Conservation (phyloP, 2,888 invertebrate species). For the Spisula subtruncata region DNA sequence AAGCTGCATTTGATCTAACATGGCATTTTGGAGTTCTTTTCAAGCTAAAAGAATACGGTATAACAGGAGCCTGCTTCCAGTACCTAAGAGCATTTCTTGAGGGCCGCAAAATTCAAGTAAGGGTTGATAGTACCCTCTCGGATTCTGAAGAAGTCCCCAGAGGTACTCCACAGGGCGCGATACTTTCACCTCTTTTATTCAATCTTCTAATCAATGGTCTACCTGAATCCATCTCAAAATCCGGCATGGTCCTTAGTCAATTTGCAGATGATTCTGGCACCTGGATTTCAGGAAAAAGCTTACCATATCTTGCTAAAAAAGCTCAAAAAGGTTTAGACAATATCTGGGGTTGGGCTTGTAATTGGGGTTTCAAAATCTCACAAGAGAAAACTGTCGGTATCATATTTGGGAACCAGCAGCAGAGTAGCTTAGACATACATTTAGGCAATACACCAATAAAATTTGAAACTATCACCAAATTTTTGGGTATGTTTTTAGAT, state of each 20-base stretch:
- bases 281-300: constrained; percentile 46
- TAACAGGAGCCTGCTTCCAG: constrained; percentile 50
- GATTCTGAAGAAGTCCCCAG: neutral
- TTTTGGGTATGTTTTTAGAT: constrained; percentile 23
- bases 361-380: constrained; percentile 51
- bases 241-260: constrained; percentile 44
- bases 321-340: constrained; percentile 40
- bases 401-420: constrained; percentile 22
- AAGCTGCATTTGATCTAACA: constrained; percentile 19
- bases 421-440: constrained; percentile 29
- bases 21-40: constrained; percentile 44
- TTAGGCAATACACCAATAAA: constrained; percentile 30
- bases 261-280: constrained; percentile 53
- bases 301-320: constrained; percentile 28
- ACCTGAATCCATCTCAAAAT: constrained; percentile 23
- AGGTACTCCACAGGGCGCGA: neutral
- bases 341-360: constrained; percentile 47
- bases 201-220: constrained; percentile 46
- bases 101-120: neutral
- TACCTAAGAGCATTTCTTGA: constrained; percentile 26
- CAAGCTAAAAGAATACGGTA: constrained; percentile 47
- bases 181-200: constrained; percentile 31
- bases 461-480: neutral
- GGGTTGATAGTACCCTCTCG: neutral
- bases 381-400: constrained; percentile 44